phyloP scores from a whole-genome alignment of 2,797 vertebrate species.

The Spatula versicolor region DNA sequence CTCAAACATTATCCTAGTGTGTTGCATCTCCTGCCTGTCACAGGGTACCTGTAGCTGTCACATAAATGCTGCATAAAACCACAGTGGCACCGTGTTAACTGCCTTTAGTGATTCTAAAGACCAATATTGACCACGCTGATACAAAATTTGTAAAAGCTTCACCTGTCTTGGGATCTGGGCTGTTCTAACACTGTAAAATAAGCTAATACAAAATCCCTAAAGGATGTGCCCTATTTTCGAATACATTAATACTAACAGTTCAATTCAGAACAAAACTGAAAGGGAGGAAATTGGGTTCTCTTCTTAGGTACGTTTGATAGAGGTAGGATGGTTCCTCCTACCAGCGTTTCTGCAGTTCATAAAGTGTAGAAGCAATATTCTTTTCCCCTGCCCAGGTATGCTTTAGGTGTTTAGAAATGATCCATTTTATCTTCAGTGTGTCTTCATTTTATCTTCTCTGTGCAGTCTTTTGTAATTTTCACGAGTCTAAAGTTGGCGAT shows the following conservation, averaged over 20 bases:
- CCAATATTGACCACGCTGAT: neutral
- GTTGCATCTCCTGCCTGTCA: neutral
- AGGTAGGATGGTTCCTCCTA: neutral
- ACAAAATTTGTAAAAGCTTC: neutral
- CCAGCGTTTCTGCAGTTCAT: neutral
- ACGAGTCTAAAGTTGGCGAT: neutral
- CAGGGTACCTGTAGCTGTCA: neutral
- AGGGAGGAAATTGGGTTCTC: neutral
- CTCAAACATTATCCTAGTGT: neutral
- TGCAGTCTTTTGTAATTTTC: neutral
- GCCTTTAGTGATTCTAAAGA: neutral
- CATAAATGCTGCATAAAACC: neutral
- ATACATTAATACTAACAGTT: neutral
- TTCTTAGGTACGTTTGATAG: neutral
- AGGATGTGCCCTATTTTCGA: neutral
- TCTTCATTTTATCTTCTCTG: neutral
- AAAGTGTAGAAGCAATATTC: neutral
- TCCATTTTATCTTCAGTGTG: neutral
- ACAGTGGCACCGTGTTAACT: accelerated
- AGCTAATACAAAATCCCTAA: neutral
- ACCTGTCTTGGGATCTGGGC: neutral
- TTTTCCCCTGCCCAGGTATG: neutral
- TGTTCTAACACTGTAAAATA: neutral
- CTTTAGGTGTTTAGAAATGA: neutral
- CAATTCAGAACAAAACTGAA: neutral